These are phyloP conservation scores for Orussus abietinus DNA, from an alignment of 1,140 invertebrate species.

Conservation along the genomic window DNA sequence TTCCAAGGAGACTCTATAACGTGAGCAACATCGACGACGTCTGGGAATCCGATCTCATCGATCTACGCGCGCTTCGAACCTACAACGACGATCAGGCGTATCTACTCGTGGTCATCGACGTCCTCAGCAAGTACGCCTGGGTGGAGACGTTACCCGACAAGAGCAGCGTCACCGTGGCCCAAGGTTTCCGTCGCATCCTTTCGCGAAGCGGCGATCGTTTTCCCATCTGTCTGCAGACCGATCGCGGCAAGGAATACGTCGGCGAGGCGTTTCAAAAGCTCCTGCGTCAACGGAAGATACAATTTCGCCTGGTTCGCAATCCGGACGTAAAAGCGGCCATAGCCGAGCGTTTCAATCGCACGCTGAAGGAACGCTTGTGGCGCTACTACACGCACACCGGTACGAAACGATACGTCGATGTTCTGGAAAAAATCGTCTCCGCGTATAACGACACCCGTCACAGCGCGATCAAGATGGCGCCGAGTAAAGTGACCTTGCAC, in stretches of 20 bases:
- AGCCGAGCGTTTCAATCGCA: too few relatives aligned
- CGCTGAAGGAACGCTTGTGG: too few relatives aligned
- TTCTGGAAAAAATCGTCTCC: slow-evolving; percentile 5
- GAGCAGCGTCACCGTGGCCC: slow-evolving; percentile 1
- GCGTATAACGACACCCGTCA: slow-evolving; percentile 16
- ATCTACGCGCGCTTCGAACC: slow-evolving; percentile 8
- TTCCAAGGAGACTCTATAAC: slow-evolving; percentile 11
- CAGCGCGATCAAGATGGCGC: slow-evolving; percentile 11
- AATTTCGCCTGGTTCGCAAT: too few relatives aligned
- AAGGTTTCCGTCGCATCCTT: too few relatives aligned
- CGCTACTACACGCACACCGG: too few relatives aligned
- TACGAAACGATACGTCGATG: slow-evolving; percentile 1
- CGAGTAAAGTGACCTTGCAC: slow-evolving; percentile 7
- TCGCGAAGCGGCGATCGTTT: not conserved
- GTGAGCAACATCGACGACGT: slow-evolving; percentile 17
- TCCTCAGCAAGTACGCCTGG: slow-evolving; percentile 17
- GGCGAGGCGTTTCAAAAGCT: not conserved
- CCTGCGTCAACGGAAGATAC: not conserved
- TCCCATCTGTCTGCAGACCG: not conserved
- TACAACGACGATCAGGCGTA: slow-evolving; percentile 6
- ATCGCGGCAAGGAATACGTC: not conserved
- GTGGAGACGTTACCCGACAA: slow-evolving; percentile 14
- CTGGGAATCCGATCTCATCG: slow-evolving; percentile 12
- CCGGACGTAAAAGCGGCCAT: too few relatives aligned
- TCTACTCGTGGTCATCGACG: slow-evolving; percentile 12